Evolutionary conservation across 2,888 invertebrate species (phyloP).

Genomic region (Tigriopus californicus): DNA sequence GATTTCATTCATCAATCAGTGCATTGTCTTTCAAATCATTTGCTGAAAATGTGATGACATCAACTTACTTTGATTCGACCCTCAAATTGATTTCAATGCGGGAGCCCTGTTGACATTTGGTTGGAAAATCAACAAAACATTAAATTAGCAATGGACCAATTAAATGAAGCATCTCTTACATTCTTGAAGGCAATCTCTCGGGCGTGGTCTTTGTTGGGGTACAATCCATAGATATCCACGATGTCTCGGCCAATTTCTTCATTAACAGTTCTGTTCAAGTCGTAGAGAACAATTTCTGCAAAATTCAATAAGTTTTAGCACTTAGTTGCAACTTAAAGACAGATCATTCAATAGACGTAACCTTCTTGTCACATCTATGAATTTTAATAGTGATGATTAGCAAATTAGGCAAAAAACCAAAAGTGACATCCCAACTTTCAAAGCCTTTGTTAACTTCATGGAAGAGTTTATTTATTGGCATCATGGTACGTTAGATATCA

Average conservation of each 20-base stretch:
- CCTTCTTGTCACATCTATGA: too few species aligned
- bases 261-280: neutral
- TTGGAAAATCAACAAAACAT: neutral
- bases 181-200: conserved; percentile 8
- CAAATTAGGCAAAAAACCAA: too few species aligned
- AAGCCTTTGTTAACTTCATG: too few species aligned
- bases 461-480: too few species aligned
- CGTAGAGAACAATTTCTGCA: conserved; percentile 7
- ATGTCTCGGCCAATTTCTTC: conserved; percentile 13
- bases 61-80: conserved; percentile 21
- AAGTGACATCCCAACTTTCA: too few species aligned
- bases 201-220: neutral
- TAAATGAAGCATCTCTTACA: neutral
- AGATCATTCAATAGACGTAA: too few species aligned
- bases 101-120: conserved; percentile 20
- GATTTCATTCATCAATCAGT: too few species aligned
- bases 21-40: neutral
- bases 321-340: too few species aligned
- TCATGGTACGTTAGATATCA: too few species aligned
- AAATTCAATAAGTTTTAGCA: too few species aligned
- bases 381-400: too few species aligned
- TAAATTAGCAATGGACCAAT: neutral
- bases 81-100: conserved; percentile 19
- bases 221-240: conserved; percentile 9
- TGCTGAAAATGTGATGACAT: neutral